Percentiles rank a stretch among this genome's conserved stretches.
Evolutionary conservation across 2,113 vertebrate species (phyloP).

Genomic region (Empidonax traillii): DNA sequence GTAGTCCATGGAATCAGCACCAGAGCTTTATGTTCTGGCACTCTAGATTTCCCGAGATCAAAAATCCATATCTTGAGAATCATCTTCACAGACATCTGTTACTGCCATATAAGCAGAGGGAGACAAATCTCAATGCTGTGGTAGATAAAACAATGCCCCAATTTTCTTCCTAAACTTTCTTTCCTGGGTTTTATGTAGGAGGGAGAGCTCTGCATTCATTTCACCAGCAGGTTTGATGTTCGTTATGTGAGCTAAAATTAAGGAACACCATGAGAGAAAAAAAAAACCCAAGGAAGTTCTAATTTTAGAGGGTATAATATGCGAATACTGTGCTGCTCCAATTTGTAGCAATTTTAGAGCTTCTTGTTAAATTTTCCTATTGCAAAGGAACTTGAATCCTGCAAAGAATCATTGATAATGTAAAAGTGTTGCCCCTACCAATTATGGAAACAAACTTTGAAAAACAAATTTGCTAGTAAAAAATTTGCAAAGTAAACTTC

Average conservation of each 20-base stretch:
- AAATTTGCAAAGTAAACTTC: conserved; percentile 20
- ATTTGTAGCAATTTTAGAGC: not conserved
- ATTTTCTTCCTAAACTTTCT: not conserved
- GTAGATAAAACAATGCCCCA: not conserved
- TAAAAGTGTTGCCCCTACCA: not conserved
- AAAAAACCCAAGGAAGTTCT: not conserved
- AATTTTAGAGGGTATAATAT: not conserved
- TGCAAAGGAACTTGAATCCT: not conserved
- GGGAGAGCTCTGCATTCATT: not conserved
- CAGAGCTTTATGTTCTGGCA: not conserved
- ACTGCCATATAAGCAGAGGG: not conserved
- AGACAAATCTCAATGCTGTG: not conserved
- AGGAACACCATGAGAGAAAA: not conserved
- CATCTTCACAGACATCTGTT: not conserved
- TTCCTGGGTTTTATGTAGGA: not conserved
- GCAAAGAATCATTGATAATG: not conserved
- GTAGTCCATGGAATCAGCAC: not conserved
- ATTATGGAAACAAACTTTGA: not conserved
- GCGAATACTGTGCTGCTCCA: not conserved
- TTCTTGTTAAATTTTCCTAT: not conserved
- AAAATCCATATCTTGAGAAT: not conserved
- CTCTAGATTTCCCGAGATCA: not conserved
- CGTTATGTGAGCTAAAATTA: not conserved
- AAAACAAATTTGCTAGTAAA: not conserved
- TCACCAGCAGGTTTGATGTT: not conserved